These are phyloP conservation scores for Sebastes itinus DNA, from an alignment of 2,797 vertebrate species.

Conservation along the genomic window DNA sequence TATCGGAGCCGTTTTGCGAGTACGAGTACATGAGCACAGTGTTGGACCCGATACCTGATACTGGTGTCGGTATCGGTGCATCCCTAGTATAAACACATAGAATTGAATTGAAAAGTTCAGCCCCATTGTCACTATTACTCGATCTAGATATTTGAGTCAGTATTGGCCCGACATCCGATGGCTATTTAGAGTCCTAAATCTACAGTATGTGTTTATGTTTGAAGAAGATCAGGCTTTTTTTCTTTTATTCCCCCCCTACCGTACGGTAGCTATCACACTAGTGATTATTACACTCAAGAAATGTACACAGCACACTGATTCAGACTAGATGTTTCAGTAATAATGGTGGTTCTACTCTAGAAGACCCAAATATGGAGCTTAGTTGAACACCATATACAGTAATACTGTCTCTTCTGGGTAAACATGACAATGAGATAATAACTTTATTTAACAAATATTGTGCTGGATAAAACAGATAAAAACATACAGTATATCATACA, in stretches of 20 bases:
- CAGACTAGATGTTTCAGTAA: not conserved
- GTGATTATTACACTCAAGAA: not conserved
- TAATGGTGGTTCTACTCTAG: not conserved
- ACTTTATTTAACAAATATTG: not conserved
- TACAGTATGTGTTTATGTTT: not conserved
- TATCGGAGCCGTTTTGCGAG: too few species aligned
- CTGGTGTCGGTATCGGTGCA: too few species aligned
- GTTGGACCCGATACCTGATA: too few species aligned
- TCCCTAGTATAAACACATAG: not conserved
- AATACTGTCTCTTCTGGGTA: not conserved
- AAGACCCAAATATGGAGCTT: not conserved
- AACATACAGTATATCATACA: not conserved
- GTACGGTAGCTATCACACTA: not conserved
- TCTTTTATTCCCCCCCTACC: not conserved
- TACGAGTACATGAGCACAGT: too few species aligned
- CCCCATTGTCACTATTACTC: not conserved
- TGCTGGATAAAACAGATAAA: not conserved
- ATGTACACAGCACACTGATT: not conserved
- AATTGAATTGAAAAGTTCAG: not conserved
- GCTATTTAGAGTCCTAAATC: not conserved
- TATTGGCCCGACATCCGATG: not conserved
- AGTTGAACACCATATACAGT: not conserved
- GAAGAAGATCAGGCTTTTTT: not conserved
- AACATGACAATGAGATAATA: not conserved
- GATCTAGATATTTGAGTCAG: too few species aligned